Evolutionary conservation across 2,113 vertebrate species (phyloP).

Genomic region (Clarias gariepinus): DNA sequence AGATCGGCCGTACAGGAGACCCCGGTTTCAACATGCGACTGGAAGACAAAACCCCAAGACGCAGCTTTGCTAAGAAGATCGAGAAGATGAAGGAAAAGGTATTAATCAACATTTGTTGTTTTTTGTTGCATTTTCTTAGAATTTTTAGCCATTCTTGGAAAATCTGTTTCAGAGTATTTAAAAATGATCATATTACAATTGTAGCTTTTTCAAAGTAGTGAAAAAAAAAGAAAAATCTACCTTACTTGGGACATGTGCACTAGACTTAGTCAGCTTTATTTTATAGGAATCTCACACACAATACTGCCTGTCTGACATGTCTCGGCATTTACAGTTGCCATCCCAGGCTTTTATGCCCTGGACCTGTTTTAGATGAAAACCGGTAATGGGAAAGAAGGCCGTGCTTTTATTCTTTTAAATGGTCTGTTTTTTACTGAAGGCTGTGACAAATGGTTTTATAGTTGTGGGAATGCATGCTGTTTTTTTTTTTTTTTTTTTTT

Average conservation of each 20-base stretch:
- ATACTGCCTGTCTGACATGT: slow-evolving; percentile 19
- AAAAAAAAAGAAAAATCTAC: background rate
- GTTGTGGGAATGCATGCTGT: slow-evolving; percentile 3
- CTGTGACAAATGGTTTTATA: slow-evolving; percentile 54
- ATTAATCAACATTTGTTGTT: slow-evolving; percentile 28
- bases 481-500: slow-evolving; percentile 5
- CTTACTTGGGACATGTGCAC: background rate
- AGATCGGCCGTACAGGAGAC: slow-evolving; percentile 84
- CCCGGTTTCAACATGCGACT: slow-evolving; percentile 89
- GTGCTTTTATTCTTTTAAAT: slow-evolving; percentile 22
- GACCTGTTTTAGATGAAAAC: slow-evolving; percentile 14
- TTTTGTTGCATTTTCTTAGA: background rate
- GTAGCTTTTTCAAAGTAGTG: background rate
- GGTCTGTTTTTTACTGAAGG: slow-evolving; percentile 57
- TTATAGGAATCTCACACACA: background rate
- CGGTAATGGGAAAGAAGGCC: background rate
- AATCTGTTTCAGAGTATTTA: background rate
- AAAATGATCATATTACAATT: background rate
- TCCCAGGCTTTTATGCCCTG: background rate
- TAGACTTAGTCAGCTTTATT: background rate
- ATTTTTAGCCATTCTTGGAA: background rate
- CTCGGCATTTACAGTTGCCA: slow-evolving; percentile 6
- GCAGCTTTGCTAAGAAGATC: slow-evolving; percentile 98
- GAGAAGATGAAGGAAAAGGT: slow-evolving; percentile 99
- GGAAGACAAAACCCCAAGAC: slow-evolving; percentile 89